phyloP scores from a whole-genome alignment of 2,113 vertebrate genomes.

The Poeciliopsis prolifica region DNA sequence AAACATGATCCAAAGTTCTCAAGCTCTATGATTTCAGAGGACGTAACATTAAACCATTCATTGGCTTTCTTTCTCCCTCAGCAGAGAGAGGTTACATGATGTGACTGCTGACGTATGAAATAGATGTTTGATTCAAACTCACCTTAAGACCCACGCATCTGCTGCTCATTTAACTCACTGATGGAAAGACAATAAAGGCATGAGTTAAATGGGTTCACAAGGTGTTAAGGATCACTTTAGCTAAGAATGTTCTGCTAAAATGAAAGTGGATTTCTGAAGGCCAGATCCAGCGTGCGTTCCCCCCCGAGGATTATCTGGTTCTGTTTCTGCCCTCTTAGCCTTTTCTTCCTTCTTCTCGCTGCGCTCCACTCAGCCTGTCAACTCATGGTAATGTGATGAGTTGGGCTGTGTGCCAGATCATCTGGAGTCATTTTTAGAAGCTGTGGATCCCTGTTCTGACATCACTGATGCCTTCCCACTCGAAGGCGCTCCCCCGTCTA shows the following conservation, averaged over 20 bases:
- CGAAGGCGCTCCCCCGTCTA: slow-evolving; percentile 33
- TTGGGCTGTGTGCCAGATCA: slow-evolving; percentile 58
- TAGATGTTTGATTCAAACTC: background rate
- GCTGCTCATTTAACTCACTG: slow-evolving; percentile 47
- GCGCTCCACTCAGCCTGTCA: slow-evolving; percentile 34
- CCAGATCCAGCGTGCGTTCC: slow-evolving; percentile 19
- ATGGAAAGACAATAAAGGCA: slow-evolving; percentile 22
- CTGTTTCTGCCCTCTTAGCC: slow-evolving; percentile 45
- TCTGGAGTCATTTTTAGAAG: slow-evolving; percentile 72
- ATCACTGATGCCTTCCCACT: slow-evolving; percentile 37
- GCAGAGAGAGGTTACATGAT: background rate
- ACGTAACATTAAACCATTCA: background rate
- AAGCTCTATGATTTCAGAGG: background rate
- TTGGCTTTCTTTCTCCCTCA: background rate
- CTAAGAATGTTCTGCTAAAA: slow-evolving; percentile 5
- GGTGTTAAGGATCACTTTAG: slow-evolving; percentile 21
- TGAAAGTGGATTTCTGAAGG: background rate
- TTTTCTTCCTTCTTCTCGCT: slow-evolving; percentile 38
- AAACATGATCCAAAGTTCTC: background rate
- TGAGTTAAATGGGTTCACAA: slow-evolving; percentile 17
- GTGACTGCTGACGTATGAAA: background rate
- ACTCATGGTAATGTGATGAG: slow-evolving; percentile 74
- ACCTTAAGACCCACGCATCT: slow-evolving; percentile 52
- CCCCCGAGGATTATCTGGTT: slow-evolving; percentile 38
- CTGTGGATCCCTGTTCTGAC: slow-evolving; percentile 44